phyloP scores from a whole-genome alignment of 2,113 vertebrate genomes.

The Motacilla alba region DNA sequence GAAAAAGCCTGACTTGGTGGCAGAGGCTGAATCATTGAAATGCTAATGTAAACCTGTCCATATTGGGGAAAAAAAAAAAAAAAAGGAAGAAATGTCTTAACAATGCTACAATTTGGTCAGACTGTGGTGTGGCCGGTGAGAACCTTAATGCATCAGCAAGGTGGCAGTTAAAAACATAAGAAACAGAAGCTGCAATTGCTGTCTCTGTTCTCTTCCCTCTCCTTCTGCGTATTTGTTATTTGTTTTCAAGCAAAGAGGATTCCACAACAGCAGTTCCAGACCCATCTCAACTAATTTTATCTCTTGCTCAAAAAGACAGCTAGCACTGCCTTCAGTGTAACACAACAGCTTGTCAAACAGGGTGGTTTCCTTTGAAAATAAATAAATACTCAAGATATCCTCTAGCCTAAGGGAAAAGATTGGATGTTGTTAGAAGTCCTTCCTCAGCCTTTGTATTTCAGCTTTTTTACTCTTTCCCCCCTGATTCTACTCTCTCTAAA shows the following conservation, averaged over 20 bases:
- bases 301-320: slow-evolving; percentile 33
- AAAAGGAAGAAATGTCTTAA: not conserved
- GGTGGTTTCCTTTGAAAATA: slow-evolving; percentile 52
- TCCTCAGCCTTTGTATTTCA: not conserved
- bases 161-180: not conserved
- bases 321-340: slow-evolving; percentile 54
- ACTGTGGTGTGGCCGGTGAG: not conserved
- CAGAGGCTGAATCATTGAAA: not conserved
- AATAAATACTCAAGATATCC: slow-evolving; percentile 43
- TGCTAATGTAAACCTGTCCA: not conserved
- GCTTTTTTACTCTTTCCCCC: not conserved
- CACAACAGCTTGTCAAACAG: slow-evolving; percentile 66
- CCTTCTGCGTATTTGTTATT: slow-evolving; percentile 59
- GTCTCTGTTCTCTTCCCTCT: slow-evolving; percentile 5
- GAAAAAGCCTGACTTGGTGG: not conserved
- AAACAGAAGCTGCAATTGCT: not conserved
- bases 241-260: slow-evolving; percentile 55
- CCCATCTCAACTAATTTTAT: slow-evolving; percentile 56
- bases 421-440: not conserved
- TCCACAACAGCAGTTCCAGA: slow-evolving; percentile 39
- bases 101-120: not conserved
- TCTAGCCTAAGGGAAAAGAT: slow-evolving; percentile 28
- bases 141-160: not conserved
- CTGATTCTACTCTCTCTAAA: not conserved
- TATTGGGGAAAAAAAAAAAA: no score